Percentiles rank a stretch among this genome's conserved stretches.
phyloP scores from a whole-genome alignment of 2,888 invertebrate genomes.

The Branchipolynoe longqiensis region DNA sequence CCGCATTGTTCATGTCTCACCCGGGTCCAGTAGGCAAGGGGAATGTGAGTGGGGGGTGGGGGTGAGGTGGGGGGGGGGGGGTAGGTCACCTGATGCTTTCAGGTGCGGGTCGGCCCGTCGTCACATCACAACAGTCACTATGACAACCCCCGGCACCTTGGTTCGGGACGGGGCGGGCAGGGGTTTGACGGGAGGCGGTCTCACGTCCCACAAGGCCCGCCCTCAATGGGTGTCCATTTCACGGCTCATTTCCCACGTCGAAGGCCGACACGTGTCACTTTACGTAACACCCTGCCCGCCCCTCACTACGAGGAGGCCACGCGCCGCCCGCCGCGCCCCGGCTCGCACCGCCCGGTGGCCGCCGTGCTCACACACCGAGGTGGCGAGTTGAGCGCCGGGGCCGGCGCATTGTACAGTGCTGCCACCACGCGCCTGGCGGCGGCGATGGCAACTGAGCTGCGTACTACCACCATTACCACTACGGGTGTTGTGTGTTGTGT shows the following conservation, averaged over 20 bases:
- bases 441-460: too few relatives aligned
- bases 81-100: neutral
- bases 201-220: constrained; percentile 25
- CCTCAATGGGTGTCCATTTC: constrained; percentile 30
- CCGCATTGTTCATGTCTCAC: neutral
- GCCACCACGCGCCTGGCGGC: constrained; percentile 18
- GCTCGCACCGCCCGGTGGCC: neutral
- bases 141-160: constrained; percentile 12
- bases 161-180: neutral
- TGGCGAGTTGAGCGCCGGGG: neutral
- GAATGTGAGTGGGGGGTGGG: neutral
- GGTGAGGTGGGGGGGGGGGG: constrained; percentile 5
- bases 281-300: constrained; percentile 29
- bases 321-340: neutral
- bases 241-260: constrained; percentile 41
- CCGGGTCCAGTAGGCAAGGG: neutral
- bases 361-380: constrained; percentile 11
- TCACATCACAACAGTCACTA: constrained; percentile 21
- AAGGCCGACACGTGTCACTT: constrained; percentile 49
- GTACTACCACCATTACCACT: too few relatives aligned
- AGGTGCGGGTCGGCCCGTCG: neutral
- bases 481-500: neutral
- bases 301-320: neutral
- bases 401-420: constrained; percentile 21
- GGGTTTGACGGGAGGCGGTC: neutral